Evolutionary conservation across 2,113 vertebrate genomes (phyloP).

Genomic region (Isurus oxyrinchus): DNA sequence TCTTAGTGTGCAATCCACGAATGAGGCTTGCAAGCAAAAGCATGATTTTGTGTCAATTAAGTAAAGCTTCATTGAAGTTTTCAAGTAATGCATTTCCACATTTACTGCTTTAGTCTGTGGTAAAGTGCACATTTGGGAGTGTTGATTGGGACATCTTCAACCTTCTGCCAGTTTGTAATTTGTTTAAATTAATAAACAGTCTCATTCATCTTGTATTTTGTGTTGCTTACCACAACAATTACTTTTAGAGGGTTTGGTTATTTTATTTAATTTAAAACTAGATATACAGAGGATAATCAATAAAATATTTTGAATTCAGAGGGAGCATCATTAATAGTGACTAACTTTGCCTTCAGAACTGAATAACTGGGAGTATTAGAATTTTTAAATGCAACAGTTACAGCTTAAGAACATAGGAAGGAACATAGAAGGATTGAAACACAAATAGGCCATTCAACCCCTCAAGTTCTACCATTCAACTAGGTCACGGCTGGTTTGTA

Average conservation of each 20-base stretch:
- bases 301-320: not conserved
- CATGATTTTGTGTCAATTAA: not conserved
- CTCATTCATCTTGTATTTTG: not conserved
- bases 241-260: not conserved
- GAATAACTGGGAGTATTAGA: no score
- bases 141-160: not conserved
- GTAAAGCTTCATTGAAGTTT: not conserved
- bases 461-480: no score
- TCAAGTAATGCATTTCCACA: not conserved
- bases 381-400: no score
- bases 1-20: not conserved
- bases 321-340: not conserved
- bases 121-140: not conserved
- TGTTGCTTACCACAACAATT: not conserved
- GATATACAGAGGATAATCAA: not conserved
- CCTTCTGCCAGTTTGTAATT: not conserved
- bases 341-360: not conserved
- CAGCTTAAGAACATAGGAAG: no score
- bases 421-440: no score
- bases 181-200: not conserved
- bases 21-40: not conserved
- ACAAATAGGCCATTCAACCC: no score
- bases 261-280: not conserved
- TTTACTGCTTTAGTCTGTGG: not conserved
- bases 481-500: no score